These are phyloP conservation scores for Paedocypris sp. DNA, from an alignment of 2,113 vertebrate species.

Conservation along the genomic window DNA sequence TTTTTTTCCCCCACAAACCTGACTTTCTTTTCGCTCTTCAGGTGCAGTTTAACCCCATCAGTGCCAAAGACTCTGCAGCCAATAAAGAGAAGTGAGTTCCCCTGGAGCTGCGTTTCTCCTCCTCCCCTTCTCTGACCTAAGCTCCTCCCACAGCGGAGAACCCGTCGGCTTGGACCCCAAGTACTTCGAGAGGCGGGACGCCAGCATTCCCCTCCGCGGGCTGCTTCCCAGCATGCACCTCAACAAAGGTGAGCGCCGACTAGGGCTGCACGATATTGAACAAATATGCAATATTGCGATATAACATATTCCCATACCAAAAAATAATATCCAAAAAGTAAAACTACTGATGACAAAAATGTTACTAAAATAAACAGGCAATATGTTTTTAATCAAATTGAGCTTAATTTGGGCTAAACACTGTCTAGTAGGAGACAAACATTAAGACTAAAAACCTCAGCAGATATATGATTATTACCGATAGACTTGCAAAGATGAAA, in stretches of 20 bases:
- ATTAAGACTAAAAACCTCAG: no score
- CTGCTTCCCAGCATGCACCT: constrained; percentile 63
- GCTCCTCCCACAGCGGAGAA: constrained; percentile 66
- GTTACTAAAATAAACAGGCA: no score
- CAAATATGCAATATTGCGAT: no score
- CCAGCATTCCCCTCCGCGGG: constrained; percentile 72
- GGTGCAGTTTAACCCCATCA: constrained; percentile 69
- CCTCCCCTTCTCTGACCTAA: not conserved
- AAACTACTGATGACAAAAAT: no score
- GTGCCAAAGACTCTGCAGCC: constrained; percentile 49
- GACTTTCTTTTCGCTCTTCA: constrained; percentile 33
- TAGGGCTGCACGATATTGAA: no score
- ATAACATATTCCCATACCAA: no score
- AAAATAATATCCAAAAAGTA: no score
- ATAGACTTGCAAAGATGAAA: no score
- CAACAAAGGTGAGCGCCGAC: constrained; percentile 41
- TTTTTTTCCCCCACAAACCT: not conserved
- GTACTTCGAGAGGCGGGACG: constrained; percentile 81
- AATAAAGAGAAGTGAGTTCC: constrained; percentile 30
- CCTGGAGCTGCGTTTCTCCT: constrained; percentile 61
- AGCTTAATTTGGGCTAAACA: no score
- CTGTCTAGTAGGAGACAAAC: no score
- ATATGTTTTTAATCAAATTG: no score
- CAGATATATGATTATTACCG: no score
- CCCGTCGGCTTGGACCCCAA: constrained; percentile 71